Evolutionary conservation across 23 tunicate genomes (phyloP).

Genomic region (Botrylloides violaceus): DNA sequence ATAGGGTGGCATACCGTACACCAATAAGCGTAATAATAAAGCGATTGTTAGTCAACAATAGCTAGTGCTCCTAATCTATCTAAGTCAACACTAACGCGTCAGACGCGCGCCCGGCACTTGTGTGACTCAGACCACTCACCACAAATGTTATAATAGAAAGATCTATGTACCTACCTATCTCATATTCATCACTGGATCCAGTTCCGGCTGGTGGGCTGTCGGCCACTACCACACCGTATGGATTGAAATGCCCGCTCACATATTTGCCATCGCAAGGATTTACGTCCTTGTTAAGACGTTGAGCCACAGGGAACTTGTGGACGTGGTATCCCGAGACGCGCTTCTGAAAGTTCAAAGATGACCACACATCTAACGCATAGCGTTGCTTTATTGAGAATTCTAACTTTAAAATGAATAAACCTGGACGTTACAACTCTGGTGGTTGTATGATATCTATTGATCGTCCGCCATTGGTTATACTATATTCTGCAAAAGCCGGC

Average conservation of each 20-base stretch:
- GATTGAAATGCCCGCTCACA: constrained; percentile 68
- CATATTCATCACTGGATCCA: constrained; percentile 30
- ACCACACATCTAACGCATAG: not conserved
- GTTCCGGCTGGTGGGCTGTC: constrained; percentile 15
- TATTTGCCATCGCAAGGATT: constrained; percentile 30
- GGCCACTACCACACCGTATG: constrained; percentile 28
- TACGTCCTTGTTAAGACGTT: constrained; percentile 28
- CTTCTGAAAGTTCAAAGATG: not conserved
- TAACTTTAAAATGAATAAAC: not conserved
- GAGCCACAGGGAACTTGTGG: constrained; percentile 63
- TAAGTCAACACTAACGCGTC: no score
- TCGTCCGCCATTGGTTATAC: no score
- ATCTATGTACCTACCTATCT: constrained; percentile 35
- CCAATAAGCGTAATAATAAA: no score
- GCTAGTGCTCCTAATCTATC: no score
- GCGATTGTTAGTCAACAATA: no score
- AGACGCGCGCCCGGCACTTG: no score
- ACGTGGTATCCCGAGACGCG: constrained; percentile 42
- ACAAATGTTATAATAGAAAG: no score
- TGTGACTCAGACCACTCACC: no score
- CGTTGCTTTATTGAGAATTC: not conserved
- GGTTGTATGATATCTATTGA: no score
- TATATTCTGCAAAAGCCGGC: not conserved
- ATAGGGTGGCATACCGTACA: no score
- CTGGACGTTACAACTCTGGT: no score